These are phyloP conservation scores for Lissonota sp. DNA, from an alignment of 2,888 invertebrate species.

Conservation along the genomic window DNA sequence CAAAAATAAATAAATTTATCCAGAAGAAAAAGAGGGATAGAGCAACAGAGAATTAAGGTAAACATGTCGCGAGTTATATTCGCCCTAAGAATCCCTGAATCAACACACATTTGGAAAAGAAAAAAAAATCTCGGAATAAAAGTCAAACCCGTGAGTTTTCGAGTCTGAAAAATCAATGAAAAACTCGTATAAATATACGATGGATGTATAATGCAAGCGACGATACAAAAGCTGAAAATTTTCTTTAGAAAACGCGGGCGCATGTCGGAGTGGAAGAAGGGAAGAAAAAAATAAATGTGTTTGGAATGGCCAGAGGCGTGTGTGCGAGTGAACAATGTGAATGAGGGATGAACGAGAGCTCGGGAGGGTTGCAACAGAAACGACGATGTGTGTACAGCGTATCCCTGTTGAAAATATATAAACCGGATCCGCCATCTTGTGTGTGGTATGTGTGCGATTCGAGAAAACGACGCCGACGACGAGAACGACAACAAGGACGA, in stretches of 20 bases:
- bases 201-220: no score
- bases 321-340: conserved; percentile 52
- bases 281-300: background rate
- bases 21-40: background rate
- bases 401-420: background rate
- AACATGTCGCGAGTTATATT: no score
- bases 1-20: no score
- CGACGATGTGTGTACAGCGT: background rate
- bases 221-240: conserved; percentile 14
- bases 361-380: conserved; percentile 7
- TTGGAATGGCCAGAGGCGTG: conserved; percentile 46
- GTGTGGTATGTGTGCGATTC: conserved; percentile 1
- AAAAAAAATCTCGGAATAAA: no score
- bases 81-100: no score
- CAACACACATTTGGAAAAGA: no score
- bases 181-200: no score
- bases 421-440: conserved; percentile 8
- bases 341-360: conserved; percentile 31
- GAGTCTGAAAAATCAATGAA: no score
- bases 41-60: no score
- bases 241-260: conserved; percentile 11
- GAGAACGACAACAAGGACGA: background rate
- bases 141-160: no score
- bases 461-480: conserved; percentile 17
- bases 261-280: background rate